Percentiles rank a stretch among this genome's conserved stretches.
Evolutionary conservation across 2,113 vertebrate species (phyloP).

Genomic region (Aix galericulata): DNA sequence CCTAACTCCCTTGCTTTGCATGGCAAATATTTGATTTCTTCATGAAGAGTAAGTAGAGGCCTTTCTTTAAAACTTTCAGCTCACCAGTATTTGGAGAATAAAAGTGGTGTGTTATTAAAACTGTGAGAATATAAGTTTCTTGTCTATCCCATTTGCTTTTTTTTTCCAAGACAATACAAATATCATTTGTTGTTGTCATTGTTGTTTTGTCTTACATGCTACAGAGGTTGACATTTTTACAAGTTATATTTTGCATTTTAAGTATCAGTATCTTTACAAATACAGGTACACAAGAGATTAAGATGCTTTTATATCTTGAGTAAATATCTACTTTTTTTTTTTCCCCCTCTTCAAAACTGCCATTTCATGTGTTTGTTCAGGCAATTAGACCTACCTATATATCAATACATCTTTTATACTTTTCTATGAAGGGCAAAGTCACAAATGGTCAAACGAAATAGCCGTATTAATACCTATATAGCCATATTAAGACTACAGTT

Average conservation of each 20-base stretch:
- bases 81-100: neutral
- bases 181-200: neutral
- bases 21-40: neutral
- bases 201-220: neutral
- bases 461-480: neutral
- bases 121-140: neutral
- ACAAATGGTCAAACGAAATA: neutral
- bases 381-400: neutral
- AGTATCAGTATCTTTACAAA: neutral
- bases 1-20: neutral
- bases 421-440: neutral
- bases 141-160: neutral
- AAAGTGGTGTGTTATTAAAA: neutral
- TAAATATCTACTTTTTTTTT: neutral
- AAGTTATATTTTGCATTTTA: neutral
- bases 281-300: neutral
- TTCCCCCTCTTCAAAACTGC: neutral
- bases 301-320: neutral
- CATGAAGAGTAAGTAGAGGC: neutral
- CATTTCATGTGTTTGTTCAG: neutral
- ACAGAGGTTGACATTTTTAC: neutral
- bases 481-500: neutral
- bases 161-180: neutral
- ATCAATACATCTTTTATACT: neutral
- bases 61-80: neutral